phyloP scores from a whole-genome alignment of 2,888 invertebrate genomes.

The Chamaedrilus cognettii region DNA sequence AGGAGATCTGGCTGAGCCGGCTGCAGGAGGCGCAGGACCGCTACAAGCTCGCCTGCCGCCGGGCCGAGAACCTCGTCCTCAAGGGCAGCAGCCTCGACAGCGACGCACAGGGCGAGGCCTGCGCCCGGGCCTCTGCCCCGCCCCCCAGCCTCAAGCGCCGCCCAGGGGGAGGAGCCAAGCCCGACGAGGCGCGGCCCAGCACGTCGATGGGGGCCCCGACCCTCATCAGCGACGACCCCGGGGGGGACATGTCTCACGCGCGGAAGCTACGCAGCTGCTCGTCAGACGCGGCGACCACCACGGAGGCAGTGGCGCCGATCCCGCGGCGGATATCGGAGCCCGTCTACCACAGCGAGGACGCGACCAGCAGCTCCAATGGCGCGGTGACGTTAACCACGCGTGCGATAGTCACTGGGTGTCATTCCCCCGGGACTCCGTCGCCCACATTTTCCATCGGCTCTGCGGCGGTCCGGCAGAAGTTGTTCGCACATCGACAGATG shows the following conservation, averaged over 20 bases:
- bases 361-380: not conserved
- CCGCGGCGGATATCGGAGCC: conserved; percentile 18
- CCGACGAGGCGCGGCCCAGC: not conserved
- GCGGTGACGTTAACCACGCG: not conserved
- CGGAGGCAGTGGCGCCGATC: not conserved
- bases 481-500: too few relatives aligned
- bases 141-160: not conserved
- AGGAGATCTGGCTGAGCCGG: conserved; percentile 63
- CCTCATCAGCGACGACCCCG: not conserved
- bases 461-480: not conserved
- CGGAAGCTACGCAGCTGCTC: conserved; percentile 17
- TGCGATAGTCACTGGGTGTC: not conserved
- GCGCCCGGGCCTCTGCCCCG: not conserved
- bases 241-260: not conserved
- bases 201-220: not conserved
- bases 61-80: conserved; percentile 9
- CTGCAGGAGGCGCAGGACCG: conserved; percentile 63
- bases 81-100: not conserved
- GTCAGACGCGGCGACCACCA: conserved; percentile 15
- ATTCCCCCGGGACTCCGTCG: not conserved
- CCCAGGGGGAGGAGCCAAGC: not conserved
- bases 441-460: too few relatives aligned
- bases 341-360: conserved; percentile 5
- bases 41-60: conserved; percentile 46
- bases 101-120: conserved; percentile 1